Conservation (phyloP, 2,888 invertebrate genomes). For the Melipona bicolor region DNA sequence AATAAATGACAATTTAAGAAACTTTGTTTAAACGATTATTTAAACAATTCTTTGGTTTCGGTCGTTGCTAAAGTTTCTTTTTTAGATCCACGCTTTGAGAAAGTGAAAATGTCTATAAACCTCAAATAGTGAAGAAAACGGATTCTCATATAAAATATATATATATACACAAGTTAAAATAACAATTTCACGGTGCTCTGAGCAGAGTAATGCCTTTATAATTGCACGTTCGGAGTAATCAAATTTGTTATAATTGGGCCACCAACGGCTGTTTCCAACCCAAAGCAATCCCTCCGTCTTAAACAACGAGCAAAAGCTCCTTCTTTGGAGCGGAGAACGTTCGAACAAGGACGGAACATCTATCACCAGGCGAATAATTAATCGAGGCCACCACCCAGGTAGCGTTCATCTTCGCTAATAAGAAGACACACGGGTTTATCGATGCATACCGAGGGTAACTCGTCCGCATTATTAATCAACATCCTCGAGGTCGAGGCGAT, state of each 20-base stretch:
- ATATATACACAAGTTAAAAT: not conserved
- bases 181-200: not conserved
- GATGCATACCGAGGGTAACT: slow-evolving; percentile 62
- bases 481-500: slow-evolving; percentile 62
- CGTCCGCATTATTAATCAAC: slow-evolving; percentile 77
- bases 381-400: slow-evolving; percentile 73
- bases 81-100: no score
- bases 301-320: not conserved
- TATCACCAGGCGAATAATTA: slow-evolving; percentile 72
- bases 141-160: no score
- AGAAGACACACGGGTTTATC: slow-evolving; percentile 63
- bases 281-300: not conserved
- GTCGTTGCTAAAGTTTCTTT: no score
- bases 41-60: no score
- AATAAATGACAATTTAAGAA: no score
- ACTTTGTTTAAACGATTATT: no score
- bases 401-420: slow-evolving; percentile 64
- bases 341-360: slow-evolving; percentile 20
- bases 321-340: not conserved
- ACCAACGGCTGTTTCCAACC: no score
- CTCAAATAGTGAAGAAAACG: no score
- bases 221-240: no score
- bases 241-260: not conserved
- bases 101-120: no score
- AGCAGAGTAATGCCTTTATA: not conserved